Evolutionary conservation across 2,113 vertebrate genomes (phyloP).

Genomic region (Nestor notabilis): DNA sequence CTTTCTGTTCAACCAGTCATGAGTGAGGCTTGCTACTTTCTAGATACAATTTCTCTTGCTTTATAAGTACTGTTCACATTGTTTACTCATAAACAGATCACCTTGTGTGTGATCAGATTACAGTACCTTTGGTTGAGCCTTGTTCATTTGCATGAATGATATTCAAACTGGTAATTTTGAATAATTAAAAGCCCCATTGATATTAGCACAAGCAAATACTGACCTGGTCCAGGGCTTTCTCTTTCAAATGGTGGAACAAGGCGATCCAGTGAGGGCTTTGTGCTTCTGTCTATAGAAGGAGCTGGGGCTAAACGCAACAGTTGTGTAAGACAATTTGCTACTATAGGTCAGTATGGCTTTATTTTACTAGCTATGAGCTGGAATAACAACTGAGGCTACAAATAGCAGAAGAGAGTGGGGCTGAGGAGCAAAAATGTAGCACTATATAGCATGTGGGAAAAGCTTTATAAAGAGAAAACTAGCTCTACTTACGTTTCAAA

Average conservation of each 20-base stretch:
- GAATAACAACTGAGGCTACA: neutral
- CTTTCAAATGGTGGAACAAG: constrained; percentile 62
- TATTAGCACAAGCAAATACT: neutral
- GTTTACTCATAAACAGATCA: neutral
- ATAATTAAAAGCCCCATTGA: neutral
- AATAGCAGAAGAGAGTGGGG: neutral
- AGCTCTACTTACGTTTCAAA: constrained; percentile 66
- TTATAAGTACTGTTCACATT: neutral
- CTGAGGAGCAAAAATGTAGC: neutral
- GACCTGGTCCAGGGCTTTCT: constrained; percentile 69
- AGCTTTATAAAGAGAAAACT: neutral
- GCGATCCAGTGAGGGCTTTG: constrained; percentile 79
- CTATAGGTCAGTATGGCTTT: neutral
- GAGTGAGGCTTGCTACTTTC: neutral
- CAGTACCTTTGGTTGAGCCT: neutral
- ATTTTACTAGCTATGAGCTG: neutral
- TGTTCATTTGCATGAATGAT: neutral
- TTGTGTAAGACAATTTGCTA: neutral
- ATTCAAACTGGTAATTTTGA: neutral
- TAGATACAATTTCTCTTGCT: neutral
- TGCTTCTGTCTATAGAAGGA: constrained; percentile 84
- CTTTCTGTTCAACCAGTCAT: neutral
- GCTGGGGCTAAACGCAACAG: constrained; percentile 60
- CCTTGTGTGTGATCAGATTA: neutral
- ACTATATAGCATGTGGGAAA: neutral